These are phyloP conservation scores for Myotis myotis DNA, from an alignment of 2,797 vertebrate genomes.

Conservation along the genomic window DNA sequence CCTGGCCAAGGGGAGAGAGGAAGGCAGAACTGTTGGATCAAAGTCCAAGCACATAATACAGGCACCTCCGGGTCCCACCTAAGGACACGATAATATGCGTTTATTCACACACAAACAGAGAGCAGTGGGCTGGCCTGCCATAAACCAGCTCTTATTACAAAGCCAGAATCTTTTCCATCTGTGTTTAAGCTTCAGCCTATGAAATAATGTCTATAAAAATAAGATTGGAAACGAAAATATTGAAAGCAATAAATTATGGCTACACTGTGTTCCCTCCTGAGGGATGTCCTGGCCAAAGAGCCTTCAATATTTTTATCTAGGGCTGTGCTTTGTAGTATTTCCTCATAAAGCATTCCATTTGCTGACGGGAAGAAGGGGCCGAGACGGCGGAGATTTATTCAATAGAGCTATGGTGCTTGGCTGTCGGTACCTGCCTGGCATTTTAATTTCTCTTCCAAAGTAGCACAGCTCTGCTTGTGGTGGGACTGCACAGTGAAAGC, in stretches of 20 bases:
- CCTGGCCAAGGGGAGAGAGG: neutral
- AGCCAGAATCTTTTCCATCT: conserved; percentile 60
- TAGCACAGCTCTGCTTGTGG: neutral
- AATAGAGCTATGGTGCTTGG: conserved; percentile 48
- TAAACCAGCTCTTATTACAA: conserved; percentile 48
- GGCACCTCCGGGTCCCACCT: conserved; percentile 43
- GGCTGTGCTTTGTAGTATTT: neutral
- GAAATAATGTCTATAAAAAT: conserved; percentile 71
- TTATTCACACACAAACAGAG: neutral
- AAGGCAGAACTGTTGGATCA: conserved; percentile 39
- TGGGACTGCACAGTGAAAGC: neutral
- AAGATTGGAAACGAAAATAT: conserved; percentile 64
- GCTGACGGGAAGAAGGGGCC: conserved; percentile 44
- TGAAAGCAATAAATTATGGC: conserved; percentile 50
- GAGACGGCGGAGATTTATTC: neutral
- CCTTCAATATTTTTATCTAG: conserved; percentile 21
- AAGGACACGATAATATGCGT: neutral
- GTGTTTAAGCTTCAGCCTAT: conserved; percentile 57
- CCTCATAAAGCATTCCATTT: conserved; percentile 62
- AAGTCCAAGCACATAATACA: conserved; percentile 43
- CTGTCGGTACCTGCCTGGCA: conserved; percentile 3
- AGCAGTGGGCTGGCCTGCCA: neutral
- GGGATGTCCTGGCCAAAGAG: conserved; percentile 37
- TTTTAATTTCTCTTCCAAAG: conserved; percentile 58
- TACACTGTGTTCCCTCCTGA: conserved; percentile 52